Base-by-base conservation (phyloP, 2,888 invertebrate species). In the Lasioglossum malachurum region DNA sequence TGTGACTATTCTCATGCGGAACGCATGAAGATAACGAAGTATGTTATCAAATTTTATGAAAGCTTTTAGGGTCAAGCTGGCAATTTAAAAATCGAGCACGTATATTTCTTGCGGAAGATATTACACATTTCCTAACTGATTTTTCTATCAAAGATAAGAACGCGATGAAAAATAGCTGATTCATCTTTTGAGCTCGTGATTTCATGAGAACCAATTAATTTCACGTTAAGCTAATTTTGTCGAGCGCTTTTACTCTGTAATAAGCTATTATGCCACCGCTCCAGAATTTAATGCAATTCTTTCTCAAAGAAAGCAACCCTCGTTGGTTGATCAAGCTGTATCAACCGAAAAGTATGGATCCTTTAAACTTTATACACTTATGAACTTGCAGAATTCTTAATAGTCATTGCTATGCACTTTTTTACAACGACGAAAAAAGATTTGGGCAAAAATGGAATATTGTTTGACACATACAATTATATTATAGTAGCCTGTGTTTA, bases 11-110 rank as follows among this genome's bases (percentile, higher is more conserved):
- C 60, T 27, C 60, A 60, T 60, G 60, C 60, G 60, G 60, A 27
- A 27, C 12, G 60, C 60, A 60, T 2, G n/a, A 60, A 27, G 60
- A 60, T 60, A 60, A 60, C 12, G 27, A 60, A 60, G n/a, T 60
- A 60, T 60, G 12, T 0, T 60, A 60, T 60, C 60, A 60, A 27
- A 27, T 60, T 60, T 60, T 60, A 27, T 27, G 60, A 27, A 27
- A 27, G 60, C 27, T 27, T 60, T 60, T 4, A 41, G 12, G 57
- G 60, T 27, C 27, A 60, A 60, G 12, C 27, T 27, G 60, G 60
- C 60, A 60, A 60, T 60, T 60, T 60, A 60, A 60, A 60, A 60
- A 60, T 60, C 27, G 60, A 14, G n/a, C 60, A 60, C 27, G 60
- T 60, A 60, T 60, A 60, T 27, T 60, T 60, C 60, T 60, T 27